phyloP scores from a whole-genome alignment of 2,797 vertebrate species.

The Xerus rutilus region DNA sequence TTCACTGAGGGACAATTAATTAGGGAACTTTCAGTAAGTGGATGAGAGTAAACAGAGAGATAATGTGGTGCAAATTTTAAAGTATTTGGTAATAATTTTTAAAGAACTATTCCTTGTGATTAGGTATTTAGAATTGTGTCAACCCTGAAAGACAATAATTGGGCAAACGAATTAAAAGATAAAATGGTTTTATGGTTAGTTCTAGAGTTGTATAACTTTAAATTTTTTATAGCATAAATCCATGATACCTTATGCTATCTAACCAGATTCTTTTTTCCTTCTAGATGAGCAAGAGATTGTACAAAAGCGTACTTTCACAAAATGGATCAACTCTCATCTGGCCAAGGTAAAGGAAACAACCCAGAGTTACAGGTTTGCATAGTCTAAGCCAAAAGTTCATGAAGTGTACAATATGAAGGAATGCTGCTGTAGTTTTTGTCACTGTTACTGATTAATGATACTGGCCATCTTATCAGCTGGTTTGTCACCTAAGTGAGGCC shows the following conservation, averaged over 20 bases:
- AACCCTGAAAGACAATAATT: not conserved
- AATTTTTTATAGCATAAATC: conserved; percentile 22
- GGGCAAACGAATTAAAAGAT: conserved; percentile 32
- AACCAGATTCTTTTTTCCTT: conserved; percentile 73
- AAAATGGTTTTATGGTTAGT: conserved; percentile 39
- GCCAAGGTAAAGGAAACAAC: conserved; percentile 92
- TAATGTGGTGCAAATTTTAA: not conserved
- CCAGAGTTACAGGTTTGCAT: not conserved
- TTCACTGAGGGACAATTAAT: not conserved
- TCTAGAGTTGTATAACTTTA: not conserved
- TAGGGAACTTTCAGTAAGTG: not conserved
- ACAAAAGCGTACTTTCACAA: conserved; percentile 99
- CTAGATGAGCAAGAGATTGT: conserved; percentile 99
- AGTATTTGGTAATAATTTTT: not conserved
- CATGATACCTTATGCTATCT: conserved; percentile 35
- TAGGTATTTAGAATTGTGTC: not conserved
- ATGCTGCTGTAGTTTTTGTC: fast-evolving
- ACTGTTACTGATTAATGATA: not conserved
- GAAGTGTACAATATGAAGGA: not conserved
- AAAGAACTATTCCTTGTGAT: not conserved
- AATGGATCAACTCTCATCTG: conserved; percentile 99
- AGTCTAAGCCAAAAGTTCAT: not conserved
- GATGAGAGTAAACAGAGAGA: not conserved
- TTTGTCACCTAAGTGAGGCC: too few species aligned
- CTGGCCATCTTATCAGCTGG: not conserved